Conservation (phyloP, 2,888 invertebrate species). For the Drosophila anomalata region DNA sequence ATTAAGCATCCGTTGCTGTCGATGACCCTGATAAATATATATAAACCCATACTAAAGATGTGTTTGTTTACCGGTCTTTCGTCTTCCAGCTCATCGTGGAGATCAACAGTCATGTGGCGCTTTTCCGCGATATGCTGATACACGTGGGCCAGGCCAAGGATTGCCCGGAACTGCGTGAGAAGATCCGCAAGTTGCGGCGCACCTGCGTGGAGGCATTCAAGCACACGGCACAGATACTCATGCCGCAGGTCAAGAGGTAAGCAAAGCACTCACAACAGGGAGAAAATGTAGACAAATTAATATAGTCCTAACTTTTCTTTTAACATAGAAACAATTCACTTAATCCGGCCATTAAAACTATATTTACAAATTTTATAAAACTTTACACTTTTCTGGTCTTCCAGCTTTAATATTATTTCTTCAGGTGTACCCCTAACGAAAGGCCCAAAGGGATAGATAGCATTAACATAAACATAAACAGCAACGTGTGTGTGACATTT, state of each 20-base stretch:
- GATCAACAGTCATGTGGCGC: slow-evolving; percentile 94
- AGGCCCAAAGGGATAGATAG: slow-evolving; percentile 42
- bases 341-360: no score
- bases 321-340: no score
- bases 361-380: not conserved
- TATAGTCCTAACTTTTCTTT: not conserved
- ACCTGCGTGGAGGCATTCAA: slow-evolving; percentile 94
- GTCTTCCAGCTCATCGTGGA: slow-evolving; percentile 92
- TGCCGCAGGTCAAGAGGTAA: slow-evolving; percentile 94
- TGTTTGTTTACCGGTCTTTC: slow-evolving; percentile 33
- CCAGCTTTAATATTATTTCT: not conserved
- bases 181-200: slow-evolving; percentile 92
- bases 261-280: slow-evolving; percentile 57
- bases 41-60: slow-evolving; percentile 3
- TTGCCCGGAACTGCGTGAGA: slow-evolving; percentile 93
- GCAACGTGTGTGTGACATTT: slow-evolving; percentile 76
- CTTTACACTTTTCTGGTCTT: not conserved
- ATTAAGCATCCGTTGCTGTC: slow-evolving; percentile 49
- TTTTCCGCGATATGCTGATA: slow-evolving; percentile 94
- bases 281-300: not conserved
- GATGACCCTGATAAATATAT: slow-evolving; percentile 22
- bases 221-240: slow-evolving; percentile 90
- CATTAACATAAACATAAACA: slow-evolving; percentile 70
- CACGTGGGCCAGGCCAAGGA: slow-evolving; percentile 94
- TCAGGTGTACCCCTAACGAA: slow-evolving; percentile 9